Conservation (phyloP, 1,140 invertebrate species). For the Eupeodes corollae region DNA sequence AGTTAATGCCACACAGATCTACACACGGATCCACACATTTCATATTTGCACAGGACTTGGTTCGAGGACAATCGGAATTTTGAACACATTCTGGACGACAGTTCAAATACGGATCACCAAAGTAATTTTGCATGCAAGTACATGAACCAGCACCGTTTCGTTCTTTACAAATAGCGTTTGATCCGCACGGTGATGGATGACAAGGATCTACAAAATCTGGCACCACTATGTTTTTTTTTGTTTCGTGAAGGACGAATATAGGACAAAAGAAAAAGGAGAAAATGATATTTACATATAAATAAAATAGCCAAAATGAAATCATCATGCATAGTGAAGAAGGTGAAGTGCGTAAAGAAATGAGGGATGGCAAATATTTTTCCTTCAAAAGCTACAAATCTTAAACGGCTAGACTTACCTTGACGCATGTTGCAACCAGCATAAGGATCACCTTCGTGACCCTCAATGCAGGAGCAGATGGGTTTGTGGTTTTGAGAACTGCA, state of each 20-base stretch:
- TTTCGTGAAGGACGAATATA: slow-evolving; percentile 1
- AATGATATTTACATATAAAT: slow-evolving; percentile 7
- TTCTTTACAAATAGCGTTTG: slow-evolving; percentile 69
- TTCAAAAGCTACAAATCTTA: neutral
- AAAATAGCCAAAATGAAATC: slow-evolving; percentile 2
- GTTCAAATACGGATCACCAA: slow-evolving; percentile 69
- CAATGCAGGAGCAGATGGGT: slow-evolving; percentile 63
- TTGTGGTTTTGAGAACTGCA: slow-evolving; percentile 66
- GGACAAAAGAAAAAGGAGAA: slow-evolving; percentile 9
- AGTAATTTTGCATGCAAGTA: slow-evolving; percentile 65
- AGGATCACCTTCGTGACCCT: slow-evolving; percentile 70
- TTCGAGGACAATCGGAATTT: slow-evolving; percentile 61
- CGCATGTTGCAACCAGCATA: slow-evolving; percentile 59
- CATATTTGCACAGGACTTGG: slow-evolving; percentile 67
- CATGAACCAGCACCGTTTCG: slow-evolving; percentile 65
- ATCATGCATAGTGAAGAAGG: slow-evolving; percentile 1
- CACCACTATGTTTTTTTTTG: slow-evolving; percentile 26
- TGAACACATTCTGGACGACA: slow-evolving; percentile 73
- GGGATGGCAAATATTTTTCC: slow-evolving; percentile 8
- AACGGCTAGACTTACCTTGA: slow-evolving; percentile 45
- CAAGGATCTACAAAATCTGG: slow-evolving; percentile 48
- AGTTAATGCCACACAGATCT: slow-evolving; percentile 67
- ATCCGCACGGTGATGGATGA: slow-evolving; percentile 71
- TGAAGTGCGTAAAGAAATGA: slow-evolving; percentile 3
- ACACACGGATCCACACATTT: slow-evolving; percentile 72